Conservation (phyloP, 2,113 vertebrate species). For the Himantopus leucocephalus region DNA sequence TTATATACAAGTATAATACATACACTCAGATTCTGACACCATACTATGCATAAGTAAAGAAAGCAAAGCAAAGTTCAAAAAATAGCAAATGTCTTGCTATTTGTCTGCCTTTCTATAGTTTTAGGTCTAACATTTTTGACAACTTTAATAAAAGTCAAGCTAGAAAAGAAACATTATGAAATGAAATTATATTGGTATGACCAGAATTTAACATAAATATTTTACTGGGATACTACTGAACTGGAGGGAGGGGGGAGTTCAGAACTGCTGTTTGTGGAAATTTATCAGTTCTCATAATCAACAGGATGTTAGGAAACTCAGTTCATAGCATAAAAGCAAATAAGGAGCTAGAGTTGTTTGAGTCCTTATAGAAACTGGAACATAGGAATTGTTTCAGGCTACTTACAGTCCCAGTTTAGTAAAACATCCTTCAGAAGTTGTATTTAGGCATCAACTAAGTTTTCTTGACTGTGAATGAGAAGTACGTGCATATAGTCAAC, state of each 20-base stretch:
- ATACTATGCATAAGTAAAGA: background rate
- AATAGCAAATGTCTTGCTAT: background rate
- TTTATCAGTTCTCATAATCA: background rate
- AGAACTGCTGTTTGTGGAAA: background rate
- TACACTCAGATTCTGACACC: background rate
- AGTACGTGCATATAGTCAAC: background rate
- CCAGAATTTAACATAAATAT: background rate
- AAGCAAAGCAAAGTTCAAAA: background rate
- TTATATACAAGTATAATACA: background rate
- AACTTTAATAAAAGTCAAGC: background rate
- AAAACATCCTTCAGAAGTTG: background rate
- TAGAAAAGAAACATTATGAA: background rate
- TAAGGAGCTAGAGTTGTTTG: background rate
- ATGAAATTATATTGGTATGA: background rate
- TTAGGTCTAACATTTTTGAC: background rate
- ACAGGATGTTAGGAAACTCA: background rate
- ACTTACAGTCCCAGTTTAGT: background rate
- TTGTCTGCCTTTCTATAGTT: background rate
- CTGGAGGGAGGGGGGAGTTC: fast-evolving
- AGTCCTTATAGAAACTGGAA: background rate
- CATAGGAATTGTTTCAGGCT: background rate
- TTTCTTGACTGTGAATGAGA: background rate
- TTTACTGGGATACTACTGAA: background rate
- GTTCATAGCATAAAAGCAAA: background rate
- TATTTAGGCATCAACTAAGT: background rate